Percentiles rank a stretch among this genome's conserved stretches.
Evolutionary conservation across 2,797 vertebrate genomes (phyloP).

Genomic region (Oceanodroma leucorhoa): DNA sequence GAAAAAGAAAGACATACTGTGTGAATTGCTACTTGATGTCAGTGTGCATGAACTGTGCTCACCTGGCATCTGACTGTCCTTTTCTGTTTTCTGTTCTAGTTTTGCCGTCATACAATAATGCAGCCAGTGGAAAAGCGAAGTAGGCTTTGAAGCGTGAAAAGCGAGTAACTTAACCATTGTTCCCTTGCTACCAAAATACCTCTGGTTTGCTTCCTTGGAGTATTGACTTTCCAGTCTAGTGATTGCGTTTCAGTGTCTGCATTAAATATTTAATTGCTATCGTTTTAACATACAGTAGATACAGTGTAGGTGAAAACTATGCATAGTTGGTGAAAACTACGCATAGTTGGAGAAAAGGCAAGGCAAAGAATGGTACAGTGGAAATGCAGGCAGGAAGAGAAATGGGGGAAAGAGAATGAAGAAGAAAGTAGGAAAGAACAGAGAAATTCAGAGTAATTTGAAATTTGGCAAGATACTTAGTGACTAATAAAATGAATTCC

Average conservation of each 20-base stretch:
- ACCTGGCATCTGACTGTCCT: background rate
- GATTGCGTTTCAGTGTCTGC: background rate
- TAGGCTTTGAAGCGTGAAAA: background rate
- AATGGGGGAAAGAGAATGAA: background rate
- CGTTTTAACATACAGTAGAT: background rate
- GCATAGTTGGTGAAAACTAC: background rate
- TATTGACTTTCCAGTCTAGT: conserved; percentile 18
- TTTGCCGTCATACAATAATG: background rate
- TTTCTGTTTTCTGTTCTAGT: background rate
- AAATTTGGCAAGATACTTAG: background rate
- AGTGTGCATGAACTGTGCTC: background rate
- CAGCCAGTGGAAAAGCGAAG: background rate
- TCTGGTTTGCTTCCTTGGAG: background rate
- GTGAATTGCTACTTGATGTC: background rate
- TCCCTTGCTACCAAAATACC: background rate
- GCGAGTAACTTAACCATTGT: background rate
- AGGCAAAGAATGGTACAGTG: background rate
- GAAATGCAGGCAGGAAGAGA: background rate
- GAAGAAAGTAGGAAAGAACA: background rate
- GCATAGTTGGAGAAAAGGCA: background rate
- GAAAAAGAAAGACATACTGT: background rate
- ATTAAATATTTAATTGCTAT: background rate
- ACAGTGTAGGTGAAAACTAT: background rate
- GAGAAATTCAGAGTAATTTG: background rate
- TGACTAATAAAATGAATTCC: background rate